Evolutionary conservation across 1,140 invertebrate genomes (phyloP), one percentile per base, ranked within the genome.

Genomic region (Schmidtea mediterranea): DNA sequence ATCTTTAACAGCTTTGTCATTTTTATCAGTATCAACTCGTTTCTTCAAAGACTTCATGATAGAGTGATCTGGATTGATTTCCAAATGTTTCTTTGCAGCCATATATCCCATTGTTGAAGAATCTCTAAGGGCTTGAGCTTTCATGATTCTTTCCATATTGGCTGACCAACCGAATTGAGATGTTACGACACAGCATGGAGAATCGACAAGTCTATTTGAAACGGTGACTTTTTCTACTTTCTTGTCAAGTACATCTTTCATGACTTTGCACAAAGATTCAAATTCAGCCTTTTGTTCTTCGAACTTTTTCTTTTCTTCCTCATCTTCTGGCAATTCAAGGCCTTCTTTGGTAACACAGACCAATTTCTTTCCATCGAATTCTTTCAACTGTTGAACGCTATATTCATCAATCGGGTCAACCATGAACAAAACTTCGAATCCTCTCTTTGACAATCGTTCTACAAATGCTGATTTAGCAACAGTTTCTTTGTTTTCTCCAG

Each of bases 81-180:
- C n/a, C n/a, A 95, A 68, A 55, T 92, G 82, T 65, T 94, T 94
- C 66, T 81, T 82, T 40, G 84, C 83, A n/a, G 84, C 79, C 87
- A 94, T 94, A 70, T 95, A 95, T 43, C 83, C 82, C 83, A 94
- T 89, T 48, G 89, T 92, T n/a, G 81, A 82, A 0, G 82, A 80
- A 58, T 95, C 89, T 21, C 82, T 69, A 0, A 92, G 72, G 36
- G n/a, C n/a, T n/a, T n/a, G n/a, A n/a, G n/a, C n/a, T n/a, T n/a
- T n/a, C n/a, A n/a, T n/a, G n/a, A n/a, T 95, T 50, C 89, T 75
- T 62, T 97, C 90, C 89, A 97, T 97, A 68, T 97, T 97, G 2
- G 89, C 87, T n/a, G n/a, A n/a, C n/a, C n/a, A n/a, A n/a, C n/a
- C n/a, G n/a, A n/a, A n/a, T n/a, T n/a, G n/a, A n/a, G 9, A 83